A percentile compares a stretch with the other conserved stretches of the same genome.
Conservation (phyloP, 2,888 invertebrate species). For the Osmoderma eremita region DNA sequence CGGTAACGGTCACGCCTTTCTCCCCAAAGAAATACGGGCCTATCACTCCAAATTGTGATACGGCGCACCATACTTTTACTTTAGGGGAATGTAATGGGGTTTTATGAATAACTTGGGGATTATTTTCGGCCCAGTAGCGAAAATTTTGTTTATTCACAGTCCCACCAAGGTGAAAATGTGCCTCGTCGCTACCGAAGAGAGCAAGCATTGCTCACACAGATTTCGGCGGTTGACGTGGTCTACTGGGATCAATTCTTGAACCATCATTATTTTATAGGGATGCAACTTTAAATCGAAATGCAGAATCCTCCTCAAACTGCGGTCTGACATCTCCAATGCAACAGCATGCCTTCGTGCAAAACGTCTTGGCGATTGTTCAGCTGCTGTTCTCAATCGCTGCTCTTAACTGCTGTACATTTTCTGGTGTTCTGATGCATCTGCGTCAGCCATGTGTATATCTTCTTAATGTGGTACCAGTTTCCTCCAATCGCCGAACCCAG, state of each 20-base stretch:
- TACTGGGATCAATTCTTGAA: background rate
- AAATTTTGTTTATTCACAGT: conserved; percentile 36
- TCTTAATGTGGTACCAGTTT: conserved; percentile 10
- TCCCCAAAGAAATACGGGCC: conserved; percentile 14
- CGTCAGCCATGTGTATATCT: background rate
- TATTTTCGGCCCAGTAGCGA: conserved; percentile 11
- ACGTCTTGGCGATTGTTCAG: background rate
- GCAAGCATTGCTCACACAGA: conserved; percentile 10
- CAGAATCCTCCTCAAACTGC: conserved; percentile 15
- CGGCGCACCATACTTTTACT: background rate
- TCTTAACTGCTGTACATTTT: conserved; percentile 1
- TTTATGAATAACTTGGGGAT: conserved; percentile 3
- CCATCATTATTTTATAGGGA: conserved; percentile 31
- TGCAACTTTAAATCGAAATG: conserved; percentile 15
- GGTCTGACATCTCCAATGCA: conserved; percentile 13
- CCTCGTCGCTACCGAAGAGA: background rate
- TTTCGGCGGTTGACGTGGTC: conserved; percentile 6
- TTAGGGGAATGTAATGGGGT: background rate
- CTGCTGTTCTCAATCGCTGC: background rate
- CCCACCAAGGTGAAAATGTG: conserved; percentile 7
- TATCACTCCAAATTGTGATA: conserved; percentile 6
- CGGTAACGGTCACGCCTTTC: conserved; percentile 8
- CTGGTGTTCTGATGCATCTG: conserved; percentile 3
- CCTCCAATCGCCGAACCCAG: background rate
- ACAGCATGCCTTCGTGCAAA: conserved; percentile 9